Evolutionary conservation across 2,113 vertebrate genomes (phyloP), one percentile per base, ranked within the genome.

Genomic region (Lonchura striata): DNA sequence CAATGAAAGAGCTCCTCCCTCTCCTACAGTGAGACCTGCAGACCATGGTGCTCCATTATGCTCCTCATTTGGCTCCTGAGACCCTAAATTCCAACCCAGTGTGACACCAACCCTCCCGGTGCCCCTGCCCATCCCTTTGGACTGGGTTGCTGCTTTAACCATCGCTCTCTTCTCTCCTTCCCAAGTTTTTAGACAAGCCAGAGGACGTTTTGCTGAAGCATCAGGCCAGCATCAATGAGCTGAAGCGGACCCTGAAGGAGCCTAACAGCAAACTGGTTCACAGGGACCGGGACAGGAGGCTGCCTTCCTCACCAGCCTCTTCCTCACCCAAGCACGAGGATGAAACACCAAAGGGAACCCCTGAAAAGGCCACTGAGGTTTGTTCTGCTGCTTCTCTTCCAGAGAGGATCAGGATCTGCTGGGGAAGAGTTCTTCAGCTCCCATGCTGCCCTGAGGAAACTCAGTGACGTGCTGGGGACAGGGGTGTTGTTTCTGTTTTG

Each of bases 161-260:
- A 33, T 25, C 3, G 1, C 56, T 75, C 17, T 25, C 56, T 88
- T 91, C 52, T 97, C 53, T 97, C 80, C 70, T 28, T 94, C 88
- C 60, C 90, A 96, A 99, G 99, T 99, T 99, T 97, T 95, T 99
- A 97, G 99, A 99, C 97, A 99, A 99, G 97, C 99, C 99, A 21
- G 98, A 99, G 94, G 99, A 99, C 25, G 98, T 99, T 95, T 96
- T 99, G 86, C 97, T 99, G 97, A 99, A 99, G 98, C 99, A 99
- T 92, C 99, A 99, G 98, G 99, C 99, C 96, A 99, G 99, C 97
- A 99, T 99, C 98, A 99, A 99, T 10, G 99, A 99, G 97, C 98
- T 99, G 97, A 99, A 99, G 97, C 97, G 99, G 94, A 98, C 99
- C 65, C 96, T 99, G 94, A 99, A 98, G 97, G 99, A 99, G 72